Percentiles rank a stretch among this genome's conserved stretches.
These are phyloP conservation scores for Drosophila littoralis DNA, from an alignment of 1,140 invertebrate species.

Conservation along the genomic window DNA sequence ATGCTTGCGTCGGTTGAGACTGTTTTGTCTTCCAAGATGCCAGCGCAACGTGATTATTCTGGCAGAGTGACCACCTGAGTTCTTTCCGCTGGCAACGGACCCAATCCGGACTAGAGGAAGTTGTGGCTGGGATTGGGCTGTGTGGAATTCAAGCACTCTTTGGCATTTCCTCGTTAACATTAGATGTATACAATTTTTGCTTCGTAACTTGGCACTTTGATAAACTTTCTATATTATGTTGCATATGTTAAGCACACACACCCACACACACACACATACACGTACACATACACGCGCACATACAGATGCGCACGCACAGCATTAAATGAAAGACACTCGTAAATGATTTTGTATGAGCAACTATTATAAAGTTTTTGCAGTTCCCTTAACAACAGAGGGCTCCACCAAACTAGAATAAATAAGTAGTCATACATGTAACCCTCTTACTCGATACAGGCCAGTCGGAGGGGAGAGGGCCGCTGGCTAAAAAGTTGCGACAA, in stretches of 20 bases:
- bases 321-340: slow-evolving; percentile 48
- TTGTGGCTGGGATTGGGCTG: neutral
- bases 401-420: slow-evolving; percentile 27
- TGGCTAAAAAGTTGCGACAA: slow-evolving; percentile 28
- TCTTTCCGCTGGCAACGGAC: neutral
- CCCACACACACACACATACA: slow-evolving; percentile 10
- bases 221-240: slow-evolving; percentile 45
- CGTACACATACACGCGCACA: neutral
- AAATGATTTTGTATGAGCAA: slow-evolving; percentile 79
- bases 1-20: neutral
- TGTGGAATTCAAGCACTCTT: neutral
- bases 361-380: slow-evolving; percentile 73
- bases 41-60: slow-evolving; percentile 21
- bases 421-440: slow-evolving; percentile 9
- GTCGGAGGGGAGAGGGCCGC: neutral
- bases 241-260: slow-evolving; percentile 27
- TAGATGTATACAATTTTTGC: slow-evolving; percentile 22
- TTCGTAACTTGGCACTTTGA: slow-evolving; percentile 35
- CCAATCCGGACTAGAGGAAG: neutral
- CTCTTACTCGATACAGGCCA: slow-evolving; percentile 24
- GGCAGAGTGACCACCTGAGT: slow-evolving; percentile 1
- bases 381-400: slow-evolving; percentile 32
- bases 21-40: neutral
- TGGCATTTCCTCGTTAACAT: slow-evolving; percentile 21
- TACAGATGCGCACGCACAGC: neutral